These are phyloP conservation scores for Todiramphus chloris DNA, from an alignment of 2,113 vertebrate species.

Conservation along the genomic window DNA sequence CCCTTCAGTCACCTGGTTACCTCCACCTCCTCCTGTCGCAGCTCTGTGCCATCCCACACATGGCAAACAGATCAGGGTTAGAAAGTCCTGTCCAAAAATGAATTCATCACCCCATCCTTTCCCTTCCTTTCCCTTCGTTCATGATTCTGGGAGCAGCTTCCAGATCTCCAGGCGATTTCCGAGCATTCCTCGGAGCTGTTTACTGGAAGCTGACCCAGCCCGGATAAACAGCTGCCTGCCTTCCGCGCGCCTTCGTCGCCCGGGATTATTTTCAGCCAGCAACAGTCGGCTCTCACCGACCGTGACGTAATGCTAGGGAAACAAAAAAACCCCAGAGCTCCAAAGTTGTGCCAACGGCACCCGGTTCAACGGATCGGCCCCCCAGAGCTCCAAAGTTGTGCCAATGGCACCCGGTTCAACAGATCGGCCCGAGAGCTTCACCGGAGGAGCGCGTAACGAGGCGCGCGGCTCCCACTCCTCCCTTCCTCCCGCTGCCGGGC, in stretches of 20 bases:
- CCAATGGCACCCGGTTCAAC: background rate
- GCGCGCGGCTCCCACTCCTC: background rate
- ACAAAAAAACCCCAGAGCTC: background rate
- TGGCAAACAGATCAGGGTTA: background rate
- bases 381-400: background rate
- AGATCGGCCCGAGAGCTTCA: background rate
- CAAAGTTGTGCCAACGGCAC: background rate
- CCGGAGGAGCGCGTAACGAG: background rate
- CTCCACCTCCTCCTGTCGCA: background rate
- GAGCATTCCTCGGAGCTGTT: background rate
- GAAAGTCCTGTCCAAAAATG: background rate
- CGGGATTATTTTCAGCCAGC: background rate
- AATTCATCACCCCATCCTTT: background rate
- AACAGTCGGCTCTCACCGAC: background rate
- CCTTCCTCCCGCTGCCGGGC: background rate
- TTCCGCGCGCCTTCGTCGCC: background rate
- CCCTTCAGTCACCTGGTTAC: accelerated
- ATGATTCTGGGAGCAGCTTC: background rate
- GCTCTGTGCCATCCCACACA: background rate
- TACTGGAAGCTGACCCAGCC: background rate
- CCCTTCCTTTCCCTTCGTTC: background rate
- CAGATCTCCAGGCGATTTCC: accelerated
- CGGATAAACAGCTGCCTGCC: background rate
- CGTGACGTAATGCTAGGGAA: accelerated
- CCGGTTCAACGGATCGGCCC: accelerated